Evolutionary conservation across 1,140 invertebrate genomes (phyloP), one percentile per base, ranked within the genome.

Genomic region (Euwallacea fornicatus): DNA sequence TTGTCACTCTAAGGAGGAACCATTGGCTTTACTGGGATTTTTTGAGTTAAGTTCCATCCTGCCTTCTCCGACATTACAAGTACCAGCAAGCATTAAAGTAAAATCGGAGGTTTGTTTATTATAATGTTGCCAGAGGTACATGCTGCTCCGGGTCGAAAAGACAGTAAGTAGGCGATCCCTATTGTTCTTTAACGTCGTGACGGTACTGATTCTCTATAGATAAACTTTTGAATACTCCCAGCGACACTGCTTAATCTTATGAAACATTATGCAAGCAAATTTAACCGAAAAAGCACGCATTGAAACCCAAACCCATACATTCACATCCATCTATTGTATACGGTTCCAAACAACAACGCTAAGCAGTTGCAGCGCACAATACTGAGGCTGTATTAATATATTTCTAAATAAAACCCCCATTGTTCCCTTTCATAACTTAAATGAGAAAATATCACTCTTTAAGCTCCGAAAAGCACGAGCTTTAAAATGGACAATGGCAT

Each of bases 401-500:
- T 68, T 68, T 68, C 66, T 41, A 68, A 68, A 68, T 68, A 68
- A 68, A 60, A 60, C 66, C 16, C 6, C 53, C 33, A 68, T 68
- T 68, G 66, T 68, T 68, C 66, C 66, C 66, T 60, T 68, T 68
- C 66, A 68, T 68, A 68, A 68, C 55, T 60, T 68, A 68, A 68
- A 68, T 61, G 65, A 66, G 65, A 66, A 66, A 66, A 66, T 66
- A 66, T 66, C 65, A 66, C 65, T 66, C 65, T 66, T 33, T 66
- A 60, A 68, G 66, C 66, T 68, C 66, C 56, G 44, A 68, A 68
- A 68, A 59, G 66, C 66, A 68, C 43, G 44, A 56, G 56, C 58
- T 59, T 60, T 58, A 58, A 33, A 68, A 68, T 68, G 66, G 66
- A 68, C 66, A 68, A 68, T 68, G 44, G 42, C 42, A 68, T 41